Evolutionary conservation across 2,113 vertebrate genomes (phyloP).

Genomic region (Notothenia rossii): DNA sequence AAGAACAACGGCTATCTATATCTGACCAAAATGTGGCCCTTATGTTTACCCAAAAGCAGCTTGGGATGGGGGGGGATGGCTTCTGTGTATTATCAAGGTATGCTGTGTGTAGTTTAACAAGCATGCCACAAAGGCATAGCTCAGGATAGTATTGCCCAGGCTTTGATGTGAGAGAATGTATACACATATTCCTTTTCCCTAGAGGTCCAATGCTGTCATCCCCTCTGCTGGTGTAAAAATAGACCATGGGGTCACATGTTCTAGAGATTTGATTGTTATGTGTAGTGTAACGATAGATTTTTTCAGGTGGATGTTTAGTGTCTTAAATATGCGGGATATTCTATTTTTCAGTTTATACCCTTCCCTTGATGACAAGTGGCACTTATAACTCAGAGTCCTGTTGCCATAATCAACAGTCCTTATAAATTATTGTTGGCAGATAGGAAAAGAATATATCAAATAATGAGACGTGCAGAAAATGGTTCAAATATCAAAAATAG

Average conservation of each 20-base stretch:
- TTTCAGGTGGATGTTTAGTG: constrained; percentile 42
- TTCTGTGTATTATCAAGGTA: constrained; percentile 33
- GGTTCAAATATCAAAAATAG: constrained; percentile 27
- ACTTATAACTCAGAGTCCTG: background rate
- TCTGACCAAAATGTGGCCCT: constrained; percentile 31
- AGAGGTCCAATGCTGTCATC: constrained; percentile 58
- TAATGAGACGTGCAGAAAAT: background rate
- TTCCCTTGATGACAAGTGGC: background rate
- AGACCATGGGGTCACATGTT: constrained; percentile 72
- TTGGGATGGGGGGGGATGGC: too few species aligned
- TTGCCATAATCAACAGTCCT: background rate
- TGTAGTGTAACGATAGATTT: constrained; percentile 69
- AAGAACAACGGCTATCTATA: constrained; percentile 48
- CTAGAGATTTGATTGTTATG: constrained; percentile 74
- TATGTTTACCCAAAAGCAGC: constrained; percentile 33
- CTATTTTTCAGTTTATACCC: background rate
- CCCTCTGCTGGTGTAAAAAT: constrained; percentile 73
- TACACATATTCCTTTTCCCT: constrained; percentile 54
- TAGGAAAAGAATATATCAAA: background rate
- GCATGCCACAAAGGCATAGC: constrained; percentile 39
- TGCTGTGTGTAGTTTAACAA: constrained; percentile 49
- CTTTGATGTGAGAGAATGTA: constrained; percentile 71
- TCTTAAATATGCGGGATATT: constrained; percentile 12
- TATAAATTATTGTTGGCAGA: background rate
- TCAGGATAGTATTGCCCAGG: constrained; percentile 31